Base-by-base conservation (phyloP, 64 coral and sea anemone species). In the Porites lutea region DNA sequence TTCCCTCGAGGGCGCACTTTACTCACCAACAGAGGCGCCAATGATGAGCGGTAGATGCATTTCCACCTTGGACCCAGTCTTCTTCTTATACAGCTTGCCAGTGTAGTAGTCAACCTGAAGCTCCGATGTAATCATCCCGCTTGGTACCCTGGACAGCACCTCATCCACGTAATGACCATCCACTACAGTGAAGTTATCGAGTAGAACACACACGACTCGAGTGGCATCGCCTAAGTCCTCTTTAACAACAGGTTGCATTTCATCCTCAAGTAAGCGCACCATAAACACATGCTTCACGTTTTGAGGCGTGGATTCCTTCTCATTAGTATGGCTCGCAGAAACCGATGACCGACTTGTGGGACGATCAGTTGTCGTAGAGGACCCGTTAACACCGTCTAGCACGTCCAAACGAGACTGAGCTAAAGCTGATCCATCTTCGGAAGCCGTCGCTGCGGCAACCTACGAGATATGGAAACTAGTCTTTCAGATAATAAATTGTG, bases 161-260 rank as follows among this genome's bases (percentile, higher is more conserved):
- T 85, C 72, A 62, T 91, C 86, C 53, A 94, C 94, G 58, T 53
- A 45, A 49, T 73, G 87, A 6, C 88, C 91, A 66, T 96, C 84
- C 44, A 99, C 52, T 55, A 96, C 65, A 21, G 84, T 93, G 43
- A 61, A 64, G n/a, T 89, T 89, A 81, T 99, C 97, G 13, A 99
- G 65, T 13, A 99, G 51, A 4, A 99, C 94, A 69, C 94, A 96
- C 20, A 71, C 81, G 3, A 94, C 78, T 27, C 75, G 46, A 1
- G 77, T 90, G 27, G 71, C 91, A 1, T 52, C 51, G 0, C 59
- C 65, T 65, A 13, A 27, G 37, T 84, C 63, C 48, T 84, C 81
- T 20, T 66, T 84, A 16, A 91, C 52, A 9, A 95, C 93, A 4
- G 53, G 9, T 3, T 86, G 78, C 21, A 93, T 14, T 9, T 84